A percentile compares a stretch with the other conserved stretches of the same genome.
Conservation (phyloP, 1,140 invertebrate genomes). For the Fopius arisanus region DNA sequence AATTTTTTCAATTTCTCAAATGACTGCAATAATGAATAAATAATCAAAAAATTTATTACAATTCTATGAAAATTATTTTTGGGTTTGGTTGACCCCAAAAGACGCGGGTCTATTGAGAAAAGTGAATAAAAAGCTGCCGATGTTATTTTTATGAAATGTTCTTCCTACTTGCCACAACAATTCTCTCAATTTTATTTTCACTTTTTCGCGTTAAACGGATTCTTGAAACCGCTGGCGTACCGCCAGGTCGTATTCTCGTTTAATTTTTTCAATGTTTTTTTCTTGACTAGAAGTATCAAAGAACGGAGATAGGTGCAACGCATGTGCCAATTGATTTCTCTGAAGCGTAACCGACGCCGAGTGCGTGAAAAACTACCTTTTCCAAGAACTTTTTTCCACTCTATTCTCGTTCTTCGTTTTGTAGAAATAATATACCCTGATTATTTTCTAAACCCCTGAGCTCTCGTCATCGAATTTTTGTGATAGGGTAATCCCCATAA, state of each 20-base stretch:
- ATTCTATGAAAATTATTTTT: no score
- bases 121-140: not conserved
- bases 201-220: not conserved
- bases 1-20: no score
- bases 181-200: not conserved
- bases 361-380: not conserved
- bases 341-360: not conserved
- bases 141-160: not conserved
- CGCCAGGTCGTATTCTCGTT: not conserved
- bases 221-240: not conserved
- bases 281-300: not conserved
- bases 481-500: not conserved
- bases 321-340: slow-evolving; percentile 20
- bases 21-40: no score
- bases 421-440: no score
- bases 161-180: not conserved
- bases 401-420: not conserved
- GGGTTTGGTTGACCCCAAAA: no score
- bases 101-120: not conserved
- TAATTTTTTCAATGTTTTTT: not conserved
- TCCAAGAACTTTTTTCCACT: not conserved
- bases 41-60: no score
- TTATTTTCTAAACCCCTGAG: no score
- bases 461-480: no score
- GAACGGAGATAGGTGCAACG: not conserved